Conservation (phyloP, 2,797 vertebrate species). For the Acanthurus lineatus region DNA sequence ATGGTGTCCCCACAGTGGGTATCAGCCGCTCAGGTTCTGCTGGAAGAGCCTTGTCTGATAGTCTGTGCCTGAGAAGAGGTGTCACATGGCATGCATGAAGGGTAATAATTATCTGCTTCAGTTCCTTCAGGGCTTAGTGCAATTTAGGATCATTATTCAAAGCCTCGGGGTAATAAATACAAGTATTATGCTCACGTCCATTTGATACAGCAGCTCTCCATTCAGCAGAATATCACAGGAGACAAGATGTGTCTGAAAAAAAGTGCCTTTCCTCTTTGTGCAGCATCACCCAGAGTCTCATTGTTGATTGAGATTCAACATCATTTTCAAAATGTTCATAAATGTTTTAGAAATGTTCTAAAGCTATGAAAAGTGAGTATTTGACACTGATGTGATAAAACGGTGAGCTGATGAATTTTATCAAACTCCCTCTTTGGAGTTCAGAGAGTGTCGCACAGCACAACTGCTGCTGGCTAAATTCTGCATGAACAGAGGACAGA, state of each 20-base stretch:
- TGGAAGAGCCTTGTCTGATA: conserved; percentile 51
- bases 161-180: conserved; percentile 70
- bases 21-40: conserved; percentile 49
- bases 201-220: conserved; percentile 62
- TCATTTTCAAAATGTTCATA: conserved; percentile 18
- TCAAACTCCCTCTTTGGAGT: conserved; percentile 31
- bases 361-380: conserved; percentile 7
- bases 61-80: conserved; percentile 55
- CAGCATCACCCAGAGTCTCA: conserved; percentile 4
- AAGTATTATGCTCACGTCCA: conserved; percentile 65
- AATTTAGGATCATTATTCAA: conserved; percentile 73
- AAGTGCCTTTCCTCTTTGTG: conserved; percentile 9
- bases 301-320: conserved; percentile 29
- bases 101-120: conserved; percentile 81
- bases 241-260: conserved; percentile 28
- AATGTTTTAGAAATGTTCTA: conserved; percentile 14
- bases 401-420: conserved; percentile 29
- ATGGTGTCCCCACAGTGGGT: conserved; percentile 31
- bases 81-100: conserved; percentile 67
- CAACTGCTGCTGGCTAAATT: conserved; percentile 33
- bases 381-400: conserved; percentile 28
- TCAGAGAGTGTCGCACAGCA: conserved; percentile 11
- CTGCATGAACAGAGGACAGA: conserved; percentile 16
- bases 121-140: conserved; percentile 71
- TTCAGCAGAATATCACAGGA: conserved; percentile 43